These are phyloP conservation scores for Folsomia manolachei DNA, from an alignment of 2,888 invertebrate species.

Conservation along the genomic window DNA sequence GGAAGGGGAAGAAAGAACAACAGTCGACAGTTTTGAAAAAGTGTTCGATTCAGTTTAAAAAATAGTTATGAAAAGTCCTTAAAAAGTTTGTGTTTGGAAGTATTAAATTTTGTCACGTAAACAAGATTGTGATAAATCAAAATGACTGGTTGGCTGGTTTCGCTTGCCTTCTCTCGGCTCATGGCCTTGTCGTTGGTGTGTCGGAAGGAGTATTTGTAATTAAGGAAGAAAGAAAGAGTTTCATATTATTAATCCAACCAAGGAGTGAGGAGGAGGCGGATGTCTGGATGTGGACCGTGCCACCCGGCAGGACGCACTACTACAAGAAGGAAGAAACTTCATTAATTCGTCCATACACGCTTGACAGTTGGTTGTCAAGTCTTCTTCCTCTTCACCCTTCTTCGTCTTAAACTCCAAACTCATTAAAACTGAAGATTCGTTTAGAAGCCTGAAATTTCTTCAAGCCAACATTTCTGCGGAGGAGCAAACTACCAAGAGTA, in stretches of 20 bases:
- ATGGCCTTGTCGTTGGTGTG: too few relatives aligned
- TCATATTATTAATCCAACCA: neutral
- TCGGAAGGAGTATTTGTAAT: conserved; percentile 23
- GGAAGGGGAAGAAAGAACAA: too few relatives aligned
- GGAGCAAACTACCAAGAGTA: too few relatives aligned
- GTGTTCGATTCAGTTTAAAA: neutral
- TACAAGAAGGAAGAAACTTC: conserved; percentile 2
- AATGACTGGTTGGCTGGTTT: neutral
- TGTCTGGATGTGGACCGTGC: neutral
- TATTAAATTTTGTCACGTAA: conserved; percentile 17
- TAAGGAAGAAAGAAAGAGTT: conserved; percentile 10
- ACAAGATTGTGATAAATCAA: conserved; percentile 16
- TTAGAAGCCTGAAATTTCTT: too few relatives aligned
- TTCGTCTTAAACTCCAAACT: neutral
- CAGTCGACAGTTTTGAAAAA: neutral
- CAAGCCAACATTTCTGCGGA: too few relatives aligned
- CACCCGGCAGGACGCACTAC: neutral
- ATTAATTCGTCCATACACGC: conserved; percentile 5
- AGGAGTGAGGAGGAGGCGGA: neutral
- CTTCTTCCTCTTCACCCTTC: neutral
- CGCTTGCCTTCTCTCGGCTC: too few relatives aligned
- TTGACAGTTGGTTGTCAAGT: conserved; percentile 4
- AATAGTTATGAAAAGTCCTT: neutral
- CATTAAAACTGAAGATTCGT: too few relatives aligned
- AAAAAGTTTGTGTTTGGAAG: neutral